phyloP scores from a whole-genome alignment of 2,888 invertebrate species.

The Mimumesa dahlbomi region DNA sequence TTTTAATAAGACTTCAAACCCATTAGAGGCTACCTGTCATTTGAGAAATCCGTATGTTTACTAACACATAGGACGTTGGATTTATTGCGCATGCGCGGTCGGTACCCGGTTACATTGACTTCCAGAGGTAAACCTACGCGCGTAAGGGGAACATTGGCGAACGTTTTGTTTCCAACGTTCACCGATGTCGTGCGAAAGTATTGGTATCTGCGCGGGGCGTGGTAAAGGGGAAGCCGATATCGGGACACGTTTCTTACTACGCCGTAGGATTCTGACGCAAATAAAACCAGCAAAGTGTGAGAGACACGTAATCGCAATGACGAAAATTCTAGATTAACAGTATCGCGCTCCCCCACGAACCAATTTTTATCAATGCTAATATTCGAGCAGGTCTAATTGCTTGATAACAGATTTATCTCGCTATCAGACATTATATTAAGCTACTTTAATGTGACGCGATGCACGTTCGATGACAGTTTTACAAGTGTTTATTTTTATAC shows the following conservation, averaged over 20 bases:
- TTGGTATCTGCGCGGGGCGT: constrained; percentile 9
- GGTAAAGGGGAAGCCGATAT: constrained; percentile 16
- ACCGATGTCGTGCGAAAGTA: not conserved
- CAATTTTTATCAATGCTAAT: not conserved
- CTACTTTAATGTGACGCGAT: no score
- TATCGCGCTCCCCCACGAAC: not conserved
- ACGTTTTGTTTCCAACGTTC: constrained; percentile 31
- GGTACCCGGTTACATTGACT: constrained; percentile 5
- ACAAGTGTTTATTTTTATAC: no score
- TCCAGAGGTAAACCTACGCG: not conserved
- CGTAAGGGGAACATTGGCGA: constrained; percentile 7
- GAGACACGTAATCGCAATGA: constrained; percentile 4
- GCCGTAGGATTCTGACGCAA: constrained; percentile 5
- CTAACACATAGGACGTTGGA: constrained; percentile 4
- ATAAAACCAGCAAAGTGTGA: constrained; percentile 4
- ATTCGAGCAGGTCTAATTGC: not conserved
- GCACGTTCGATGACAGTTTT: no score
- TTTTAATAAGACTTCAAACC: no score
- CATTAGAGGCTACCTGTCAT: not conserved
- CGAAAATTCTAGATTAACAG: constrained; percentile 33
- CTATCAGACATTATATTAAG: no score
- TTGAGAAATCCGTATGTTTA: constrained; percentile 4
- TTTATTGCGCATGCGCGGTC: constrained; percentile 23
- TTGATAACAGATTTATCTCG: no score
- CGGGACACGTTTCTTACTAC: constrained; percentile 11